phyloP scores from a whole-genome alignment of 1,140 invertebrate species.

The Theocolax elegans region DNA sequence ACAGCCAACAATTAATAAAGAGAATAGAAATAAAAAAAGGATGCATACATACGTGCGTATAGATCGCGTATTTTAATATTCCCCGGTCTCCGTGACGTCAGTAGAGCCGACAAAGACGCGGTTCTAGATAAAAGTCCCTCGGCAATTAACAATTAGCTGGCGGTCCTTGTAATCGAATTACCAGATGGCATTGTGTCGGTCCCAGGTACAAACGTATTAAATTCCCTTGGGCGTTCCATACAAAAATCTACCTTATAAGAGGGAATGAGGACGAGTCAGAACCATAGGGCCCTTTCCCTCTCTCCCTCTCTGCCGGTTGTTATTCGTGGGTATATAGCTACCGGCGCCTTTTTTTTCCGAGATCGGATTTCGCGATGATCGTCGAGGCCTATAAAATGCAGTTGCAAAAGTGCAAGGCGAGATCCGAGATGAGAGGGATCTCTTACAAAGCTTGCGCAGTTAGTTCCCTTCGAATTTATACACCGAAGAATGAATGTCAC shows the following conservation, averaged over 20 bases:
- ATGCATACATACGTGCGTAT: no score
- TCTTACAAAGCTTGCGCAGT: constrained; percentile 63
- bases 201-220: constrained; percentile 67
- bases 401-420: constrained; percentile 60
- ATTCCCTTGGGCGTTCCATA: constrained; percentile 53
- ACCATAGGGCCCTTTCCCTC: not conserved
- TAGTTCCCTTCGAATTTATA: constrained; percentile 5
- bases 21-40: not conserved
- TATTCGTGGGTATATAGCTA: constrained; percentile 2
- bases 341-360: constrained; percentile 40
- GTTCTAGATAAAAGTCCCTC: constrained; percentile 33
- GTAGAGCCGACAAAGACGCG: constrained; percentile 41
- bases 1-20: not conserved
- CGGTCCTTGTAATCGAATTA: constrained; percentile 70
- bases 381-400: no score
- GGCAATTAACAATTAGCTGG: constrained; percentile 69
- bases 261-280: constrained; percentile 9
- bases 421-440: constrained; percentile 53
- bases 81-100: no score
- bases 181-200: constrained; percentile 62
- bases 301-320: constrained; percentile 1
- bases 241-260: not conserved
- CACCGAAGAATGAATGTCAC: constrained; percentile 61
- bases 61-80: no score
- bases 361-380: constrained; percentile 60